These are phyloP conservation scores for Etheostoma cragini DNA, from an alignment of 2,113 vertebrate genomes.

Conservation along the genomic window DNA sequence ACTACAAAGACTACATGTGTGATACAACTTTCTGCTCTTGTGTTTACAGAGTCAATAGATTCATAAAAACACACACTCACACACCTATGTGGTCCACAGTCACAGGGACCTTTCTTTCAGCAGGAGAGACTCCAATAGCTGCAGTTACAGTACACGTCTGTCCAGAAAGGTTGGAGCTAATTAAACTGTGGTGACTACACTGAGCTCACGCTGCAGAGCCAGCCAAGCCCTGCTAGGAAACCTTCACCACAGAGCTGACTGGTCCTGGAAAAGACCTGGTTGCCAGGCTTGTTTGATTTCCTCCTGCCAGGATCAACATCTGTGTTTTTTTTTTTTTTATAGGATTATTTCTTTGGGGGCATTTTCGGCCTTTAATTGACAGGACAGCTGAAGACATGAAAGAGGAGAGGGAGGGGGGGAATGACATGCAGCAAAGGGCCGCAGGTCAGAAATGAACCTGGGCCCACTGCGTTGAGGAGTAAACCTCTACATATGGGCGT, in stretches of 20 bases:
- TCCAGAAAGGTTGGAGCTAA: conserved; percentile 57
- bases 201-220: conserved; percentile 56
- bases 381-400: too few relatives aligned
- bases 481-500: too few relatives aligned
- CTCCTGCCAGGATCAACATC: conserved; percentile 66
- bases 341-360: too few relatives aligned
- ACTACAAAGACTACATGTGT: neutral
- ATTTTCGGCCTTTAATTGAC: too few relatives aligned
- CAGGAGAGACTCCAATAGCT: conserved; percentile 12
- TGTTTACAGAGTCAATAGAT: conserved; percentile 35
- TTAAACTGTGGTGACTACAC: conserved; percentile 64
- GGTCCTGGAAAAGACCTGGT: conserved; percentile 51
- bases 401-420: too few relatives aligned
- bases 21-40: neutral
- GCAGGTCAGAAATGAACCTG: too few relatives aligned
- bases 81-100: conserved; percentile 30
- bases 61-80: conserved; percentile 15
- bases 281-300: conserved; percentile 63
- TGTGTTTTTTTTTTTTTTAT: conserved; percentile 15
- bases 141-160: conserved; percentile 62
- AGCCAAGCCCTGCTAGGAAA: conserved; percentile 71
- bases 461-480: too few relatives aligned
- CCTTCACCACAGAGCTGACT: conserved; percentile 53
- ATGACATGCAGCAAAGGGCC: too few relatives aligned
- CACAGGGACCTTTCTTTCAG: conserved; percentile 39